These are phyloP conservation scores for Trematomus bernacchii DNA, from an alignment of 2,797 vertebrate species.

Conservation along the genomic window DNA sequence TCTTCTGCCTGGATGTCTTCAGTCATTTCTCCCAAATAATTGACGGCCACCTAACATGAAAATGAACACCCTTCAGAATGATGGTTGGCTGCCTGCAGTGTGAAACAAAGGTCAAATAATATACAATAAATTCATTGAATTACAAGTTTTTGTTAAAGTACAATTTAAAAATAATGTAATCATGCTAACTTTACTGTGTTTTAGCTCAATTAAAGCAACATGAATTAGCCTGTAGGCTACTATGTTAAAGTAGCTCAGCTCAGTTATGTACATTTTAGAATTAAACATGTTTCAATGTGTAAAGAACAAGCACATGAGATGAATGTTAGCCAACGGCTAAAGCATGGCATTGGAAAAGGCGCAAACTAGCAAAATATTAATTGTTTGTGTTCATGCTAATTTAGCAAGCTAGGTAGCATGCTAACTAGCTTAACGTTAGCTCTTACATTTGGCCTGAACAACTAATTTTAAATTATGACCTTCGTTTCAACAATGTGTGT, in stretches of 20 bases:
- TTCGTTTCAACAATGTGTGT: not conserved
- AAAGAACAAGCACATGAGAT: not conserved
- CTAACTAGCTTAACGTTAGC: not conserved
- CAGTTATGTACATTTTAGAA: not conserved
- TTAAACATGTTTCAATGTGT: not conserved
- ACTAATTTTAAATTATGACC: not conserved
- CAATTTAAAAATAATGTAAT: not conserved
- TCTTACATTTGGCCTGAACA: not conserved
- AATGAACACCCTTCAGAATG: no score
- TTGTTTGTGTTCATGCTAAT: not conserved
- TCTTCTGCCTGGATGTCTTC: no score
- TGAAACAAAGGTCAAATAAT: not conserved
- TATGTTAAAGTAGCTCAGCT: not conserved
- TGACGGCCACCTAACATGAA: no score
- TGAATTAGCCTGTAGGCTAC: not conserved
- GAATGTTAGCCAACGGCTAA: not conserved
- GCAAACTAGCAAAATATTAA: not conserved
- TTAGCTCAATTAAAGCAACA: not conserved
- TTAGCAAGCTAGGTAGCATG: not conserved
- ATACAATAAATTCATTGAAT: not conserved
- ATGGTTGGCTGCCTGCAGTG: no score
- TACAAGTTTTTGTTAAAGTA: not conserved
- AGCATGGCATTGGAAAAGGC: not conserved
- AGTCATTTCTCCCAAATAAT: no score
- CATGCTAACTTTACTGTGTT: not conserved